These are phyloP conservation scores for Chrysaora quinquecirrha DNA, from an alignment of 30 jellyfish, hydroid and myxozoan genomes.

Conservation along the genomic window DNA sequence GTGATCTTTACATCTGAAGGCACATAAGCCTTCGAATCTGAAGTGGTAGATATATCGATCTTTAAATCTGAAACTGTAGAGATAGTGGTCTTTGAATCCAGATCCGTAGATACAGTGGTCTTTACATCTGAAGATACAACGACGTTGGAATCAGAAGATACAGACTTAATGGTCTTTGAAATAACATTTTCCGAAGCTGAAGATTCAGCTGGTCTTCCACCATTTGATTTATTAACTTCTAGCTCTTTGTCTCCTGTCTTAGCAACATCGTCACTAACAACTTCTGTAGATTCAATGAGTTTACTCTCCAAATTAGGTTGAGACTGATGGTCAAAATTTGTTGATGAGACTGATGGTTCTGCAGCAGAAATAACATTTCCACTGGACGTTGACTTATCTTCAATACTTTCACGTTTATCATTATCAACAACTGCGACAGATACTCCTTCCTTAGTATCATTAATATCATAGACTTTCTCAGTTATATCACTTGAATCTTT, in stretches of 20 bases:
- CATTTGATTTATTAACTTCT: constrained; percentile 24
- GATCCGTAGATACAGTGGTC: neutral
- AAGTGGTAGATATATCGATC: neutral
- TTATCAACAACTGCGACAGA: no score
- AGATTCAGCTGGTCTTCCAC: constrained; percentile 3
- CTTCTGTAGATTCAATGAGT: no score
- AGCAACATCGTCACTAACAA: neutral
- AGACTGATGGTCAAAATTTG: no score
- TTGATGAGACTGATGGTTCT: no score
- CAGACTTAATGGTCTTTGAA: neutral
- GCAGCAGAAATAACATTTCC: no score
- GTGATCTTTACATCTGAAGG: neutral
- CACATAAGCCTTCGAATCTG: neutral
- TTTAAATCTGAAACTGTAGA: constrained; percentile 3
- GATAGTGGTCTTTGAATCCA: neutral
- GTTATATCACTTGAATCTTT: no score
- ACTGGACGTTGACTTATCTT: no score
- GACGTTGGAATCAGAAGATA: neutral
- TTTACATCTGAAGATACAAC: neutral
- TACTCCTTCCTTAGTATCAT: no score
- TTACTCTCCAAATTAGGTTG: no score
- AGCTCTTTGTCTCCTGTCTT: neutral
- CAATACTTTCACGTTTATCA: no score
- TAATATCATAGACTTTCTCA: no score
- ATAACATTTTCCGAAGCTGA: constrained; percentile 26